Evolutionary conservation across 2,888 invertebrate genomes (phyloP), one percentile per base, ranked within the genome.

Genomic region (Allacma fusca): DNA sequence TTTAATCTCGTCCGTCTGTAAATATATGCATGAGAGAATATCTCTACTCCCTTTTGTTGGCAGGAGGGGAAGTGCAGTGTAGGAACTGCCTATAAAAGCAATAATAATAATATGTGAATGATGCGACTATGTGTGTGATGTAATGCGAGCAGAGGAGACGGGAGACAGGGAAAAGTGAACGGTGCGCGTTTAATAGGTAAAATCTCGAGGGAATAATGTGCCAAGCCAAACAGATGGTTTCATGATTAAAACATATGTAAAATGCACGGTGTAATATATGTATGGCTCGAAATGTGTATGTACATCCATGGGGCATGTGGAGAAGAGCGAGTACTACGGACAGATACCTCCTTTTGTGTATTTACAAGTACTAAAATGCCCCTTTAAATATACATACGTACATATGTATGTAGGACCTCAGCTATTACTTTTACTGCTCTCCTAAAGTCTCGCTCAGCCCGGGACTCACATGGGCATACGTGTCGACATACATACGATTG

Each of bases 201-300:
- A 50, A 50, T 50, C 50, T 50, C 50, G 19, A 13, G 50, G 50
- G 50, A 50, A 50, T 50, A 50, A 50, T 19, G 50, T 50, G n/a
- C 50, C 50, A 19, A 50, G 50, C 50, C 50, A 50, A 50, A 50
- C 50, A 50, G 50, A 50, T 50, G 50, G 50, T 50, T 50, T 50
- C 50, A 50, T 50, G 50, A 50, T 50, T 50, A 50, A 50, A 50
- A 50, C 50, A 50, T 50, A 50, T 50, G 50, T 50, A 50, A 50
- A 50, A 50, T 16, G 2, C 50, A 50, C 19, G 50, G 7, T 50
- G 50, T 9, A 34, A 34, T 34, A 34, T 34, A 34, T 34, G 34
- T 9, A 34, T 7, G 34, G 34, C n/a, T n/a, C n/a, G n/a, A n/a
- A n/a, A n/a, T n/a, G n/a, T n/a, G n/a, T n/a, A n/a, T n/a, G n/a